These are phyloP conservation scores for Montipora capitata DNA, from an alignment of 92 coral and sea anemone species.

Conservation along the genomic window DNA sequence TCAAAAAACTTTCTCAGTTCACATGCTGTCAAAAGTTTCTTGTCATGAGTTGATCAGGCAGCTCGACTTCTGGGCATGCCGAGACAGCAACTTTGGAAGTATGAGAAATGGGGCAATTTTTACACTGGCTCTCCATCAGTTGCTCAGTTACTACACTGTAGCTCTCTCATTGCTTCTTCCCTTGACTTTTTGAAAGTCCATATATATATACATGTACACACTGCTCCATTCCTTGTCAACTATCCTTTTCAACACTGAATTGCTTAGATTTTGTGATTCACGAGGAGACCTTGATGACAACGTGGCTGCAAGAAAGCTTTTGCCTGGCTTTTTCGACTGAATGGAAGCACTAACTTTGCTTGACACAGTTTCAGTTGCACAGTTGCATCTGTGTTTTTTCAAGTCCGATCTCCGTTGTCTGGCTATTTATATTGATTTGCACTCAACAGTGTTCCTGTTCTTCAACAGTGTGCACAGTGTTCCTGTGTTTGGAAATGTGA, in stretches of 20 bases:
- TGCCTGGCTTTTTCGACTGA: conserved; percentile 23
- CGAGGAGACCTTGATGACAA: conserved; percentile 14
- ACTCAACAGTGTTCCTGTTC: no score
- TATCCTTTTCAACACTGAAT: neutral
- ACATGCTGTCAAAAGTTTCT: conserved; percentile 52
- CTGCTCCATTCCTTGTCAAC: conserved; percentile 29
- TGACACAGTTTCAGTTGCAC: conserved; percentile 17
- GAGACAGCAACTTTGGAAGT: conserved; percentile 44
- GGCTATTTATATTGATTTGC: no score
- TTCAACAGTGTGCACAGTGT: no score
- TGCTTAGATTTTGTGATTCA: conserved; percentile 13
- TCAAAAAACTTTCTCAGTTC: conserved; percentile 52
- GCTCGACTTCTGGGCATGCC: conserved; percentile 32
- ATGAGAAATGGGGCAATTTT: conserved; percentile 41
- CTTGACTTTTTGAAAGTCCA: conserved; percentile 38
- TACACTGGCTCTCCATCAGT: conserved; percentile 26
- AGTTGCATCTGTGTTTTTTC: no score
- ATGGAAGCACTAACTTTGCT: conserved; percentile 16
- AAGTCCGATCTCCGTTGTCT: no score
- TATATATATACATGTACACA: neutral
- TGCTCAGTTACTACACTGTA: conserved; percentile 13
- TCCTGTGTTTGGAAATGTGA: no score
- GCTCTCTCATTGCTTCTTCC: conserved; percentile 47
- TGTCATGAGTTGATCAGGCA: conserved; percentile 51
- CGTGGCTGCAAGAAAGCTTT: conserved; percentile 11